phyloP scores from a whole-genome alignment of 2,888 invertebrate species.

The Mystacides longicornis region DNA sequence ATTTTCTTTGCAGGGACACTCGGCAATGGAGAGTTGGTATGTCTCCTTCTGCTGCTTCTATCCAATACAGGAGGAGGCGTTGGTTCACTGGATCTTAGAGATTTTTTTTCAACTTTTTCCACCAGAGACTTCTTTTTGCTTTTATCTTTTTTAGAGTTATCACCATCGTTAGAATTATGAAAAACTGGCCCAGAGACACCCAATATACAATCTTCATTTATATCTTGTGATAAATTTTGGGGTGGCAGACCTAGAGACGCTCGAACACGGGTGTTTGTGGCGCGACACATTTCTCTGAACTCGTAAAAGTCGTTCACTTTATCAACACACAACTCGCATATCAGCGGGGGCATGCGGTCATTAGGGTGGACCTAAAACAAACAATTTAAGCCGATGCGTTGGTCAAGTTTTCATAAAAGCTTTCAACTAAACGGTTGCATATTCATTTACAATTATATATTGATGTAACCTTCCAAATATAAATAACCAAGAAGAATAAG shows the following conservation, averaged over 20 bases:
- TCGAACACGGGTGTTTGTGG: conserved; percentile 47
- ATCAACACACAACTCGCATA: conserved; percentile 53
- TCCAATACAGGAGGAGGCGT: conserved; percentile 4
- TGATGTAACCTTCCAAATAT: too few species aligned
- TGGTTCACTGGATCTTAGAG: neutral
- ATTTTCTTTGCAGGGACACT: conserved; percentile 3
- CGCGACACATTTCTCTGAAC: conserved; percentile 50
- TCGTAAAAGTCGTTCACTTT: conserved; percentile 56
- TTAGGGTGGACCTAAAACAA: conserved; percentile 43
- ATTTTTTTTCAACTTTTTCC: conserved; percentile 1
- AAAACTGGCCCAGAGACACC: conserved; percentile 38
- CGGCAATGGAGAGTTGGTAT: conserved; percentile 5
- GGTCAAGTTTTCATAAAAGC: too few species aligned
- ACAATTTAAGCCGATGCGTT: neutral
- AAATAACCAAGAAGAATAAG: too few species aligned
- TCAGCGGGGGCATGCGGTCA: conserved; percentile 55
- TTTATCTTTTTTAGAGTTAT: conserved; percentile 1
- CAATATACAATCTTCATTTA: conserved; percentile 35
- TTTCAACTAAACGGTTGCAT: too few species aligned
- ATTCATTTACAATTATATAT: too few species aligned
- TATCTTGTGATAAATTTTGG: conserved; percentile 30
- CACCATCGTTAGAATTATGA: conserved; percentile 18
- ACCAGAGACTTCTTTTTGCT: conserved; percentile 5
- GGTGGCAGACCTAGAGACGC: conserved; percentile 38
- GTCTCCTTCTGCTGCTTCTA: conserved; percentile 5